phyloP scores from a whole-genome alignment of 2,797 vertebrate species.

The Acanthornis magna region DNA sequence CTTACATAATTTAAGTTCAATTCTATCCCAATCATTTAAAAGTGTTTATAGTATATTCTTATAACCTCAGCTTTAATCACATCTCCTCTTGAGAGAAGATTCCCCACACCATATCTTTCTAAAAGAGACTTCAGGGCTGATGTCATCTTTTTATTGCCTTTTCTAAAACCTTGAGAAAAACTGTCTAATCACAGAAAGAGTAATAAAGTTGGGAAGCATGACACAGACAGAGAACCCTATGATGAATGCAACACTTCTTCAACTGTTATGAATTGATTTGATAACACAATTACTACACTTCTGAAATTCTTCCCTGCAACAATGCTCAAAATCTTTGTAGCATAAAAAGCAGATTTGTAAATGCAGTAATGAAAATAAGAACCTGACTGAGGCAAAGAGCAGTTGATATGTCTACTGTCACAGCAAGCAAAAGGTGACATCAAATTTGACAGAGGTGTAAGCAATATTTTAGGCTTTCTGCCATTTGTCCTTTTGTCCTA shows the following conservation, averaged over 20 bases:
- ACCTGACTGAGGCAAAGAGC: not conserved
- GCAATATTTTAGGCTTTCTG: not conserved
- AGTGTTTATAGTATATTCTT: not conserved
- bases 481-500: not conserved
- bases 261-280: not conserved
- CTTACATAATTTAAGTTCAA: not conserved
- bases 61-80: not conserved
- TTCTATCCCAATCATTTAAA: not conserved
- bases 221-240: not conserved
- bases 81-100: not conserved
- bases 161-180: slow-evolving; percentile 1
- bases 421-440: not conserved
- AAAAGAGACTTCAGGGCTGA: not conserved
- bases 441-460: not conserved
- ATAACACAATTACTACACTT: not conserved
- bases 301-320: not conserved
- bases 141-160: not conserved
- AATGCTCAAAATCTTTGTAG: not conserved
- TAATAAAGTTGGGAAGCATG: not conserved
- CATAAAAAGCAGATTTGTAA: not conserved
- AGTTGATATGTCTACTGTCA: not conserved
- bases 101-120: slow-evolving; percentile 1
- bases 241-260: not conserved
- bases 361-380: not conserved
- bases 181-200: not conserved